Evolutionary conservation across 1,140 invertebrate species (phyloP).

Genomic region (Drosophila willistoni): DNA sequence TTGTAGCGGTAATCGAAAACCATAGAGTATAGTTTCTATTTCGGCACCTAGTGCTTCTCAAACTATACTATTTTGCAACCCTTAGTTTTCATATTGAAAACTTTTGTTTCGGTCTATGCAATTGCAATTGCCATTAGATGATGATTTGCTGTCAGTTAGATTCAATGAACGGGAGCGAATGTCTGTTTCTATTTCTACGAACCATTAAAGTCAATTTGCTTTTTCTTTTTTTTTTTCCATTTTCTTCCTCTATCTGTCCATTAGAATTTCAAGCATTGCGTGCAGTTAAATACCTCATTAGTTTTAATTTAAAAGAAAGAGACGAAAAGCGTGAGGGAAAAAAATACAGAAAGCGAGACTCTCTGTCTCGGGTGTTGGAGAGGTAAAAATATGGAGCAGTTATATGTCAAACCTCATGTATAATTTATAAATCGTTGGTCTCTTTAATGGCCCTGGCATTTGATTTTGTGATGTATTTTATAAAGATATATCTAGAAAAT

Average conservation of each 20-base stretch:
- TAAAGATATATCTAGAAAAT: conserved; percentile 1
- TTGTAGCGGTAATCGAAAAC: conserved; percentile 22
- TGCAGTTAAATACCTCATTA: conserved; percentile 81
- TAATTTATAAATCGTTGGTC: conserved; percentile 33
- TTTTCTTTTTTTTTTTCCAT: neutral
- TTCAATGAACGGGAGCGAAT: conserved; percentile 39
- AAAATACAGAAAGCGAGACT: conserved; percentile 26
- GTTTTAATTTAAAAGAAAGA: conserved; percentile 66
- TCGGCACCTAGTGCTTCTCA: conserved; percentile 63
- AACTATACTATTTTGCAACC: conserved; percentile 45
- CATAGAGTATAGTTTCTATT: conserved; percentile 7
- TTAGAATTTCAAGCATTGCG: conserved; percentile 61
- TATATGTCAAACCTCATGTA: conserved; percentile 35
- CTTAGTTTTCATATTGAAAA: conserved; percentile 78
- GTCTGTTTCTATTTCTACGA: conserved; percentile 23
- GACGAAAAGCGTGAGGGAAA: conserved; percentile 30
- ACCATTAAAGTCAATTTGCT: conserved; percentile 67
- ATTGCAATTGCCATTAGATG: conserved; percentile 27
- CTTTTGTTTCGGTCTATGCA: conserved; percentile 53
- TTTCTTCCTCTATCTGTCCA: conserved; percentile 3
- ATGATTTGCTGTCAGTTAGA: conserved; percentile 29
- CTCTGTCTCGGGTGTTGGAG: conserved; percentile 16
- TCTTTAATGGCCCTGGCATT: conserved; percentile 43
- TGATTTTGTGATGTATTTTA: conserved; percentile 13
- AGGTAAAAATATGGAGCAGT: conserved; percentile 15